These are phyloP conservation scores for Thymelicus sylvestris DNA, from an alignment of 2,888 invertebrate species.

Conservation along the genomic window DNA sequence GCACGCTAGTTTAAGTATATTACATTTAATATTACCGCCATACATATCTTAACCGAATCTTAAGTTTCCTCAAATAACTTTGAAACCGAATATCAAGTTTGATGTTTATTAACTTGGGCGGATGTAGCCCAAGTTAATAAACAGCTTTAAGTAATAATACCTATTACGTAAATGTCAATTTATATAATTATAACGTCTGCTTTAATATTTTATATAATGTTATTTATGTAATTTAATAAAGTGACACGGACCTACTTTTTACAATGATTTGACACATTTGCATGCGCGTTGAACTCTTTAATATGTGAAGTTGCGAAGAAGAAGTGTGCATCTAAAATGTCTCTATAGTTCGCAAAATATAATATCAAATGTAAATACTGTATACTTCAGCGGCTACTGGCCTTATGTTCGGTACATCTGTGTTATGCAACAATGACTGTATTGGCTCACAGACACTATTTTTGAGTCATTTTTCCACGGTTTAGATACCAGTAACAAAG, in stretches of 20 bases:
- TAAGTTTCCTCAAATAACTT: too few relatives aligned
- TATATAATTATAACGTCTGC: too few relatives aligned
- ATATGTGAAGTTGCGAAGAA: constrained; percentile 4
- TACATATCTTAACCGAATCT: too few relatives aligned
- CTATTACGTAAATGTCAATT: too few relatives aligned
- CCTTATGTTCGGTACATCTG: not conserved
- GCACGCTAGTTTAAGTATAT: too few relatives aligned
- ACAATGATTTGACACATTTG: not conserved
- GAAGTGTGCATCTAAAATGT: not conserved
- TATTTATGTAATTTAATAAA: constrained; percentile 2
- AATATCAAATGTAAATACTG: constrained; percentile 16
- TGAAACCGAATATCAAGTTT: too few relatives aligned
- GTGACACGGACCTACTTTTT: not conserved
- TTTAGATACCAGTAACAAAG: constrained; percentile 19
- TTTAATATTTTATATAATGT: constrained; percentile 9
- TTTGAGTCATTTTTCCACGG: constrained; percentile 25
- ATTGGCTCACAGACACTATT: constrained; percentile 26
- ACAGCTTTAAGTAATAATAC: too few relatives aligned
- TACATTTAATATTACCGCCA: too few relatives aligned
- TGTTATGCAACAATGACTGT: constrained; percentile 22
- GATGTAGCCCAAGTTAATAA: too few relatives aligned
- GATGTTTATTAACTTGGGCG: too few relatives aligned
- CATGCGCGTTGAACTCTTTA: constrained; percentile 22
- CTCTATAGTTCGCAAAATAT: constrained; percentile 5
- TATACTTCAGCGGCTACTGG: not conserved